These are phyloP conservation scores for Crypturellus tataupa DNA, from an alignment of 2,797 vertebrate species.

Conservation along the genomic window DNA sequence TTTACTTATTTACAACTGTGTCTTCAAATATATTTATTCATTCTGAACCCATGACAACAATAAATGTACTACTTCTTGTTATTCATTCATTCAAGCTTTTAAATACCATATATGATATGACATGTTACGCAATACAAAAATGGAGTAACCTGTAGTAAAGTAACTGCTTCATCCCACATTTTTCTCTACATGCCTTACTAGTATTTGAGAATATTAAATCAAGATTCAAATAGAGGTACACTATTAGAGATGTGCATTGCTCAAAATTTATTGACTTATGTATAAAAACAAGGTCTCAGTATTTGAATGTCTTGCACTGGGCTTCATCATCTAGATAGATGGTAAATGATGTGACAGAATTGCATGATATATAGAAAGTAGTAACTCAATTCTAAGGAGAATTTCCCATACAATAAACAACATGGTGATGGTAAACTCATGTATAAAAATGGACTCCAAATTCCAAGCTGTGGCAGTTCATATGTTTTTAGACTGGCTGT, in stretches of 20 bases:
- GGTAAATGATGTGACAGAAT: background rate
- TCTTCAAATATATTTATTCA: constrained; percentile 17
- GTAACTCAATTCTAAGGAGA: background rate
- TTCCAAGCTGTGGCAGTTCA: background rate
- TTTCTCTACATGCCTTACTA: background rate
- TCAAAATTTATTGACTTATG: background rate
- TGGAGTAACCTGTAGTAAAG: background rate
- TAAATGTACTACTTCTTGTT: background rate
- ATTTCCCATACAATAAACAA: background rate
- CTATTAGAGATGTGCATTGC: background rate
- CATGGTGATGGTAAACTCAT: background rate
- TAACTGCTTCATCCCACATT: background rate
- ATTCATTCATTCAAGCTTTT: background rate
- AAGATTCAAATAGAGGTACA: background rate
- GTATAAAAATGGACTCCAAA: background rate
- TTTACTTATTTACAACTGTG: constrained; percentile 19
- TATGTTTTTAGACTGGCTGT: background rate
- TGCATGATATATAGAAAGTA: background rate
- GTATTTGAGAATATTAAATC: background rate
- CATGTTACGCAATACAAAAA: background rate
- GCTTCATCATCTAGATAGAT: background rate
- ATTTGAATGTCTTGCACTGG: background rate
- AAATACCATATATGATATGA: background rate
- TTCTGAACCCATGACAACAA: background rate
- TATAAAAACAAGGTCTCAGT: background rate